Base-by-base conservation (phyloP, 2,888 invertebrate genomes). In the Trachelus troglodyta region DNA sequence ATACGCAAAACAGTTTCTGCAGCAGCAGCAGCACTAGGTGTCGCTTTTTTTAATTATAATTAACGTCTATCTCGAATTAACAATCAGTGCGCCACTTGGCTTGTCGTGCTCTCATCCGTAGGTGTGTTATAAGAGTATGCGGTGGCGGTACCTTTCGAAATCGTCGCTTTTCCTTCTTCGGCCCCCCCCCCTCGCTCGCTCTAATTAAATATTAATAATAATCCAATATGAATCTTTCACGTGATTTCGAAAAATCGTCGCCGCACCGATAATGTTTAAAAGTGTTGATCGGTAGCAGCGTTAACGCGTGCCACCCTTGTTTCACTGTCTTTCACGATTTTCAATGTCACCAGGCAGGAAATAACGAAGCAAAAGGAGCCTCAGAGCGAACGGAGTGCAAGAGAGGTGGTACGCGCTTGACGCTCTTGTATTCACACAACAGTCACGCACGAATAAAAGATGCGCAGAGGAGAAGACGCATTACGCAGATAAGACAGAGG, bases 401-500 rank as follows among this genome's bases (percentile, higher is more conserved):
- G 56, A 23, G 23, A 23, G 56, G 56, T 56, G 56, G 23, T 56
- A 56, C 9, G 56, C 56, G 56, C 56, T 23, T 56, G 23, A 56
- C 56, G 56, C 56, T 23, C 23, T 56, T 9, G 15, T 23, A 56
- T 56, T 23, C 56, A 56, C 56, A 23, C 56, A 56, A 56, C 56
- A 56, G 56, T 56, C 56, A 56, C 56, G 56, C 56, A 56, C 56
- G 23, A 56, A 23, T 15, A 56, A 6, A 23, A 56, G 56, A 56
- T 23, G 9, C 56, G 56, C 56, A 56, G 56, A 56, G 40, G 40
- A 40, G 56, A 56, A 56, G 56, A 23, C 56, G 23, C 23, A 2
- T 23, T 56, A 56, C 56, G 56, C 56, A 56, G 56, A 23, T 56
- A 71, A 71, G 71, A 71, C 31, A 71, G 71, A 71, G 71, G 34